phyloP scores from a whole-genome alignment of 2,797 vertebrate species.

The Centroberyx gerrardi region DNA sequence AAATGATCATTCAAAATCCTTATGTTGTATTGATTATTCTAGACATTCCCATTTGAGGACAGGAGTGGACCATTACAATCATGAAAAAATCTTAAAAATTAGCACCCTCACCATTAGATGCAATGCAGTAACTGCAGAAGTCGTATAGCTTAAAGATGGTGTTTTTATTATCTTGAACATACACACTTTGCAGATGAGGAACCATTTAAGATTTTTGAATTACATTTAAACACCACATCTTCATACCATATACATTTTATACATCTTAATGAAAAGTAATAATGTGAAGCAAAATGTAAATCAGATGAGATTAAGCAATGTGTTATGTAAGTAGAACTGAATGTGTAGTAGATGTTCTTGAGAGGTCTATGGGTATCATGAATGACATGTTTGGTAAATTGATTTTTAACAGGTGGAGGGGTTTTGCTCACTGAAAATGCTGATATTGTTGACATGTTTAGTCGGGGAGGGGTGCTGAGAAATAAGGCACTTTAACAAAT shows the following conservation, averaged over 20 bases:
- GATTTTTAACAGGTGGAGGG: neutral
- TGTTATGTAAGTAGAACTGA: conserved; percentile 27
- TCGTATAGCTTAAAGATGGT: too few species aligned
- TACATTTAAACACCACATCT: neutral
- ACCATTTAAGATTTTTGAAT: too few species aligned
- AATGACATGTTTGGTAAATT: conserved; percentile 6
- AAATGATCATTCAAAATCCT: conserved; percentile 2
- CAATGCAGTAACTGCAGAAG: too few species aligned
- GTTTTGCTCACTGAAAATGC: conserved; percentile 10
- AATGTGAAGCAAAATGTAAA: neutral
- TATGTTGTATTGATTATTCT: neutral
- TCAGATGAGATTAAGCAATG: neutral
- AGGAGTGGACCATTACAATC: neutral
- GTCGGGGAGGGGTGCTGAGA: neutral
- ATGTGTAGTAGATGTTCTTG: neutral
- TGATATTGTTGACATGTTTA: conserved; percentile 1
- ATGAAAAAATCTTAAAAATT: too few species aligned
- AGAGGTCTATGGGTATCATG: neutral
- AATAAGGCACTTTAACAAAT: conserved; percentile 4
- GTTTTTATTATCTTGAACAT: too few species aligned
- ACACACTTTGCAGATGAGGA: too few species aligned
- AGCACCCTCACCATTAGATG: too few species aligned
- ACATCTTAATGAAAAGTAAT: neutral
- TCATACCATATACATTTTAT: neutral
- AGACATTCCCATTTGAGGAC: neutral